Percentiles rank a stretch among this genome's conserved stretches.
These are phyloP conservation scores for Apus apus DNA, from an alignment of 2,113 vertebrate species.

Conservation along the genomic window DNA sequence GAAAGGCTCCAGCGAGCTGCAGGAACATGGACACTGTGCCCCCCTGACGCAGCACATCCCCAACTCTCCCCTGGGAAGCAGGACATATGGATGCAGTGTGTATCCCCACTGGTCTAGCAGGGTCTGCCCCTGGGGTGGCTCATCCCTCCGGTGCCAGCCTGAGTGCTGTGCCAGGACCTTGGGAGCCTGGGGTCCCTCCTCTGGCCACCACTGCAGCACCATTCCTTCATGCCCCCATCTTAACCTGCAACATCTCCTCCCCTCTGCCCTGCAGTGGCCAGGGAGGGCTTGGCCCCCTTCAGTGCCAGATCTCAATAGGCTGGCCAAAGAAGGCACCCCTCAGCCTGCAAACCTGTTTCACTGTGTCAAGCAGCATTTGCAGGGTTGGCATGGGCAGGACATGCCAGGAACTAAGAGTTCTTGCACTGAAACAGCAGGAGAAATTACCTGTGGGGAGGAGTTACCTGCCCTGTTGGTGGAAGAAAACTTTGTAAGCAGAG, in stretches of 20 bases:
- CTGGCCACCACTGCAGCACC: fast-evolving
- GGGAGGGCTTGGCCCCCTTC: background rate
- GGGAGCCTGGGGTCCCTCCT: background rate
- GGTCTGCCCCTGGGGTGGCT: background rate
- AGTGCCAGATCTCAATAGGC: background rate
- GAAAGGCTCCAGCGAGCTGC: constrained; percentile 27
- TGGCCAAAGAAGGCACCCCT: background rate
- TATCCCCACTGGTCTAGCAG: background rate
- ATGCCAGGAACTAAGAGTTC: background rate
- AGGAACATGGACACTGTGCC: background rate
- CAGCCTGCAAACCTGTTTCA: background rate
- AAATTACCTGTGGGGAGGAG: background rate
- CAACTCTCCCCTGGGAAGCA: background rate
- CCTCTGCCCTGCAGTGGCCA: fast-evolving
- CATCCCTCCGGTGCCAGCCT: fast-evolving
- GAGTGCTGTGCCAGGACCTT: fast-evolving
- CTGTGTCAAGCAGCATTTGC: background rate
- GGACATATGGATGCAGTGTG: fast-evolving
- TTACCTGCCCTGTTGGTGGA: background rate
- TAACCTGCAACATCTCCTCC: fast-evolving
- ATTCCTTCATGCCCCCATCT: background rate
- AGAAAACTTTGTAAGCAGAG: background rate
- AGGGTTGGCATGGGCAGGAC: background rate
- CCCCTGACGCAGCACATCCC: constrained; percentile 36
- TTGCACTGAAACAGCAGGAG: background rate